A percentile compares a stretch with the other conserved stretches of the same genome.
Evolutionary conservation across 2,888 invertebrate genomes (phyloP).

Genomic region (Automeris io): DNA sequence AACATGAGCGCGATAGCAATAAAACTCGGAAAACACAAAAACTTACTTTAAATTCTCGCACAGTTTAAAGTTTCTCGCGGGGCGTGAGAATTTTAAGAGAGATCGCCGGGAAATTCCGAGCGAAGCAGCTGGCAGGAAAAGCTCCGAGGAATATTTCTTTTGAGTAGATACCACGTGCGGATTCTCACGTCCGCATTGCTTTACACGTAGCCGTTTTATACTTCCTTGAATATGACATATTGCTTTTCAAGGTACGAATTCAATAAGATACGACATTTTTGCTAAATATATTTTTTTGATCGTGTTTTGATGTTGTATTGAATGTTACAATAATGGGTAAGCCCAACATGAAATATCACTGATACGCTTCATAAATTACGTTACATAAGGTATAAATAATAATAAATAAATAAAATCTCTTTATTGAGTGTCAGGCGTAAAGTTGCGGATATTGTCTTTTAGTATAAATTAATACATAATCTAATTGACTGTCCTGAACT

Average conservation of each 20-base stretch:
- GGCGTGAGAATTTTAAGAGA: conserved; percentile 14
- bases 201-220: not conserved
- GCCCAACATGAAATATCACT: too few species aligned
- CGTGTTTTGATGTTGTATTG: too few species aligned
- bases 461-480: too few species aligned
- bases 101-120: conserved; percentile 17
- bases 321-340: too few species aligned
- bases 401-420: too few species aligned
- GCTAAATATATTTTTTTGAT: not conserved
- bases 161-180: conserved; percentile 5
- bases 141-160: conserved; percentile 18
- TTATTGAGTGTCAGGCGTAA: too few species aligned
- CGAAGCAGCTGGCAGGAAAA: conserved; percentile 1
- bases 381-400: too few species aligned
- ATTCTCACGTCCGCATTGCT: not conserved
- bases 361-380: too few species aligned
- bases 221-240: not conserved
- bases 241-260: too few species aligned
- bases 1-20: conserved; percentile 14
- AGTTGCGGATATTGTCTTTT: too few species aligned
- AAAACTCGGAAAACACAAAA: conserved; percentile 23
- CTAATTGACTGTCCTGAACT: too few species aligned
- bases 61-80: conserved; percentile 24
- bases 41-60: conserved; percentile 25
- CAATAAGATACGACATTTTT: not conserved